Percentiles rank a stretch among this genome's conserved stretches.
These are phyloP conservation scores for Drosophila kepulauana DNA, from an alignment of 1,140 invertebrate genomes.

Conservation along the genomic window DNA sequence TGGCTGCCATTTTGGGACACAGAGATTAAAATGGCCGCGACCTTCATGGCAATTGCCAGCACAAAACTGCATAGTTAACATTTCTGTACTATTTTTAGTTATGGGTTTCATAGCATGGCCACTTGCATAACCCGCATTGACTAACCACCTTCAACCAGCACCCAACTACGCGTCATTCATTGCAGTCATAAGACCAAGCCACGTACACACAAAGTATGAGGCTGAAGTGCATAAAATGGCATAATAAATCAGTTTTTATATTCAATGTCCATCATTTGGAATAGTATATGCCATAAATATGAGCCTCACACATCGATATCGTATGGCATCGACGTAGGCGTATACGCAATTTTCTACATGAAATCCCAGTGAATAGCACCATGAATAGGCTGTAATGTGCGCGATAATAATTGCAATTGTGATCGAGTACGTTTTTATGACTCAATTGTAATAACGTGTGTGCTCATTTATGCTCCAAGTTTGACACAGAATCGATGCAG, in stretches of 20 bases:
- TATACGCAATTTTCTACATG: background rate
- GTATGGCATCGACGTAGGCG: background rate
- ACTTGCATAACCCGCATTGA: constrained; percentile 17
- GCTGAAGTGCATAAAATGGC: constrained; percentile 29
- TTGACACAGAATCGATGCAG: too few relatives aligned
- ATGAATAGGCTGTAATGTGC: too few relatives aligned
- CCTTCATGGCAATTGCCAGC: constrained; percentile 2
- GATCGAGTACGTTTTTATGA: background rate
- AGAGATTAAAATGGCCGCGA: constrained; percentile 8
- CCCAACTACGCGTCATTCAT: too few relatives aligned
- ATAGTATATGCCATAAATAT: constrained; percentile 36
- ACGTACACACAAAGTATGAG: background rate
- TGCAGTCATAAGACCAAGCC: background rate
- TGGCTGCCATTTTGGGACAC: constrained; percentile 35
- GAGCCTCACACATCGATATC: background rate
- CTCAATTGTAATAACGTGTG: too few relatives aligned
- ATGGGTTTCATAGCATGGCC: background rate
- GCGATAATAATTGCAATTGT: too few relatives aligned
- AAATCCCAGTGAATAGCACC: background rate
- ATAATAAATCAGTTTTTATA: constrained; percentile 53
- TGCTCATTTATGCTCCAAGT: too few relatives aligned
- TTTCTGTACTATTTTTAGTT: constrained; percentile 26
- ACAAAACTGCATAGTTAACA: constrained; percentile 16
- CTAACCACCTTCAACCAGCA: background rate
- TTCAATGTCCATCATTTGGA: constrained; percentile 10